Base-by-base conservation (phyloP, 2,113 vertebrate species). In the Sula dactylatra region DNA sequence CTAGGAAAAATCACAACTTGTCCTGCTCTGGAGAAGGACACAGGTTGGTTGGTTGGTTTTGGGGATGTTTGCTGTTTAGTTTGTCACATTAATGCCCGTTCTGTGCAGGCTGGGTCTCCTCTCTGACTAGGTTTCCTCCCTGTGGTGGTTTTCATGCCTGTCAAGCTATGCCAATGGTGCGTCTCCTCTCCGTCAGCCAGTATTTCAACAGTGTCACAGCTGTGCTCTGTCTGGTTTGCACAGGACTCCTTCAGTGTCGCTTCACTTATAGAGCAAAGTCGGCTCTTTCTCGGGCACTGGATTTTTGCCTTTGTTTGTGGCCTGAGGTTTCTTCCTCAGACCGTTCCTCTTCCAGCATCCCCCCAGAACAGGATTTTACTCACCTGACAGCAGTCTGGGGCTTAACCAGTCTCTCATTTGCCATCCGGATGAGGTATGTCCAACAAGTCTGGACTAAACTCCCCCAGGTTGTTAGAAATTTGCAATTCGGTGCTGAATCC, bases 361-460 rank as follows among this genome's bases (percentile, higher is more conserved):
- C 92, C 84, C 84, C 54, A 44, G 16, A 95, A 70, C 0, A 94
- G 50, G 66, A 47, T 96, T 91, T 89, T 82, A 94, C 98, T 98
- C 64, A 98, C 98, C 98, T 94, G 92, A 69, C 76, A 45, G 29
- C 76, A 45, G 29, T 26, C 34, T 64, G 66, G 29, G 66, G 67
- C 78, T 78, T 80, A 86, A 67, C 25, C 26, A 16, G 76, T 84
- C 66, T 91, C 66, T 91, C 58, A 14, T 79, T 70, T 86, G 77
- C 82, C 76, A 64, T 80, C 0, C 0, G 59, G 42, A 69, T 47
- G 52, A 34, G 59, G 34, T 32, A 52, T 5, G 10, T 72, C 67
- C 86, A 80, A 85, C n/a, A 52, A 71, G 26, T 27, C 72, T 49
- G 52, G 73, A 44, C 32, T 31, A 27, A 93, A 76, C 55, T 76